A percentile compares a stretch with the other conserved stretches of the same genome.
Conservation (phyloP, 1,140 invertebrate species). For the Oryctes rhinoceros region DNA sequence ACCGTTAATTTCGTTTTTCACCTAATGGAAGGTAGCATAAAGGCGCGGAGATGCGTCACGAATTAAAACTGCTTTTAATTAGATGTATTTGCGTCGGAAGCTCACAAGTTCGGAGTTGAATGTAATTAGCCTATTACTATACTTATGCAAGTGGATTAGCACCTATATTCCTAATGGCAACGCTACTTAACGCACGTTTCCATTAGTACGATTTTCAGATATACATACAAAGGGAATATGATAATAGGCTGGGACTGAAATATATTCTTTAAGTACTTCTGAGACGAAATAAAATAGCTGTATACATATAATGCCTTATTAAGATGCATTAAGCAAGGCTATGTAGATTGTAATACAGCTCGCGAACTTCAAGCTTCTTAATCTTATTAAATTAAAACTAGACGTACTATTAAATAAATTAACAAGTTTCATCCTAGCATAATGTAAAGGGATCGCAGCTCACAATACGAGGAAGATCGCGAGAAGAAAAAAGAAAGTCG, state of each 20-base stretch:
- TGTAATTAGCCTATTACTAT: background rate
- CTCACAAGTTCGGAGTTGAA: background rate
- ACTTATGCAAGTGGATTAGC: background rate
- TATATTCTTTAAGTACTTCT: background rate
- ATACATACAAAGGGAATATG: background rate
- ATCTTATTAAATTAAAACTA: too few relatives aligned
- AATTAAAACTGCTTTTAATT: background rate
- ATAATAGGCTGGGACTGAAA: background rate
- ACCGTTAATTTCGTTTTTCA: background rate
- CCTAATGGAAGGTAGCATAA: background rate
- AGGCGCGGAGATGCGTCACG: background rate
- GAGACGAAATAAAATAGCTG: background rate
- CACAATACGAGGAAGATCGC: too few relatives aligned
- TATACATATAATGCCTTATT: too few relatives aligned
- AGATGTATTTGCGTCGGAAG: background rate
- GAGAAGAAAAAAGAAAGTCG: too few relatives aligned
- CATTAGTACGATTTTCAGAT: background rate
- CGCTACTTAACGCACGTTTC: background rate
- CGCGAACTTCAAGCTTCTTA: too few relatives aligned
- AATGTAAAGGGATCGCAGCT: too few relatives aligned
- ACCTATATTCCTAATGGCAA: background rate
- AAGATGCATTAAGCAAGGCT: too few relatives aligned
- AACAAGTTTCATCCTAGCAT: too few relatives aligned
- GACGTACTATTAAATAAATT: too few relatives aligned
- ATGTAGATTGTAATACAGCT: too few relatives aligned